Conservation (phyloP, 2,113 vertebrate genomes). For the Riparia riparia region DNA sequence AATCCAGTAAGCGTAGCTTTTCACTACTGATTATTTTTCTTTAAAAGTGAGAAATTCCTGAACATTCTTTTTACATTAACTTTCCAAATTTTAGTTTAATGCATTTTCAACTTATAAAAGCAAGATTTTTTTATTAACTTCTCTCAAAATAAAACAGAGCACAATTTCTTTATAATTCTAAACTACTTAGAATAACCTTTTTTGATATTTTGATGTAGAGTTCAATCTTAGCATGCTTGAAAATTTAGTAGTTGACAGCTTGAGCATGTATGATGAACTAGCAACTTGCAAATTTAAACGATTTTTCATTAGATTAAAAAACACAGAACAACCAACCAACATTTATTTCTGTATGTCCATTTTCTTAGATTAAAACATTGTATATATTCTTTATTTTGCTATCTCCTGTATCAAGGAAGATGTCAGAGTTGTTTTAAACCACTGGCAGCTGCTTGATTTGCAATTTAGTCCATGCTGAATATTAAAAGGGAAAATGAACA, state of each 20-base stretch:
- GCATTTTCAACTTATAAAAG: neutral
- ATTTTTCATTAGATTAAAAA: neutral
- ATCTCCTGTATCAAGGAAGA: neutral
- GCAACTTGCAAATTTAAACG: neutral
- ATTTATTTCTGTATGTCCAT: neutral
- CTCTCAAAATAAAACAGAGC: neutral
- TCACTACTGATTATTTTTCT: neutral
- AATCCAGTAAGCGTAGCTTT: neutral
- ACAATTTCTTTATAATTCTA: neutral
- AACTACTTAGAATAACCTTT: neutral
- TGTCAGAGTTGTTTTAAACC: neutral
- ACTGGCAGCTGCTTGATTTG: neutral
- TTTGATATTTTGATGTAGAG: neutral
- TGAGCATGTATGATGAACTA: neutral
- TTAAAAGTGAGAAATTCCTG: neutral
- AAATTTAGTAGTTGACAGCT: neutral
- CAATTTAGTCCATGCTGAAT: neutral
- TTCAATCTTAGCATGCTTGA: neutral
- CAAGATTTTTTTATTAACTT: neutral
- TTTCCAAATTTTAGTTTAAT: neutral
- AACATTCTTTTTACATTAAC: neutral
- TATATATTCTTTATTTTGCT: neutral
- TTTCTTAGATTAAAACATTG: neutral
- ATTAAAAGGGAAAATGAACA: neutral
- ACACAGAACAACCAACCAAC: fast-evolving